A percentile compares a stretch with the other conserved stretches of the same genome.
Evolutionary conservation across 2,113 vertebrate species (phyloP).

Genomic region (Mus pahari): DNA sequence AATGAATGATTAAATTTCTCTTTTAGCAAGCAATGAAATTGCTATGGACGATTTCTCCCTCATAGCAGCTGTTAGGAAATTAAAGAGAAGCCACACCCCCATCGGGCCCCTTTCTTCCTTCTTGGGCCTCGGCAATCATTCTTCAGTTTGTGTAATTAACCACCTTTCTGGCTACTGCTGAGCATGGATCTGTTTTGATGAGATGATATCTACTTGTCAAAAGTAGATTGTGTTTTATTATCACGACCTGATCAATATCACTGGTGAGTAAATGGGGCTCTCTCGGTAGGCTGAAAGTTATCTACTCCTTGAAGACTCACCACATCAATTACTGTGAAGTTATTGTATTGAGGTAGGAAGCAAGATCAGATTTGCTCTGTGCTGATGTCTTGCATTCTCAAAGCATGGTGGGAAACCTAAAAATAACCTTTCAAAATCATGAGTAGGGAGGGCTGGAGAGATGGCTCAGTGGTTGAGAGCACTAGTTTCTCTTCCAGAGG

Average conservation of each 20-base stretch:
- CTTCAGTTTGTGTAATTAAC: background rate
- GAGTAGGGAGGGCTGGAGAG: background rate
- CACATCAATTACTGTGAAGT: background rate
- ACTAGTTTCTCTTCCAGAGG: background rate
- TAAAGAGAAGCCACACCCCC: slow-evolving; percentile 32
- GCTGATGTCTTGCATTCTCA: background rate
- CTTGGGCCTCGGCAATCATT: background rate
- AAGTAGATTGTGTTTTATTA: background rate
- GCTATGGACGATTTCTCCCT: slow-evolving; percentile 49
- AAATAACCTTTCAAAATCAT: background rate
- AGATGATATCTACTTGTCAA: background rate
- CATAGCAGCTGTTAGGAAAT: slow-evolving; percentile 38
- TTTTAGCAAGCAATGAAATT: slow-evolving; percentile 63
- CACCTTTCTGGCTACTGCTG: slow-evolving; percentile 17
- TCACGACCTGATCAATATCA: background rate
- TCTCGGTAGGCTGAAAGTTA: slow-evolving; percentile 4
- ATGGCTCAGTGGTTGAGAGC: background rate
- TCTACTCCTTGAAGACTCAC: background rate
- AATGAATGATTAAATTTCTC: slow-evolving; percentile 54
- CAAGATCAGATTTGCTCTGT: background rate
- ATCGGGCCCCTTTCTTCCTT: slow-evolving; percentile 10
- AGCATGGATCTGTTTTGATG: slow-evolving; percentile 38
- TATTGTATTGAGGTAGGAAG: background rate
- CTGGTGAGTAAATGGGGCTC: slow-evolving; percentile 17
- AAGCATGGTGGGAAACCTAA: slow-evolving; percentile 1